These are phyloP conservation scores for Asarcornis scutulata DNA, from an alignment of 2,113 vertebrate genomes.

Conservation along the genomic window DNA sequence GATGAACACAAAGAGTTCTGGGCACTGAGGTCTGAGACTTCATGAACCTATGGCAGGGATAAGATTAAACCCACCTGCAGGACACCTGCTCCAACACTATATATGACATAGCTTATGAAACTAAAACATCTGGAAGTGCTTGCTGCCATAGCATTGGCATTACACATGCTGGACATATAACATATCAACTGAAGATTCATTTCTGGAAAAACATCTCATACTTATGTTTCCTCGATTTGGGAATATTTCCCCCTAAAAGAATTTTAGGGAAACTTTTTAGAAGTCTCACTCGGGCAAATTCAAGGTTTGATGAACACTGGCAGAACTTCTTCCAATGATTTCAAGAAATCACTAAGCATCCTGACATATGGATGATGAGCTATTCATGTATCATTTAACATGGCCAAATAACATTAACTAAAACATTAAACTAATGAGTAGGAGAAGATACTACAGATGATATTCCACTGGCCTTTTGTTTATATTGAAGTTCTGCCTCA, in stretches of 20 bases:
- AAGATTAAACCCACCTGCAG: not conserved
- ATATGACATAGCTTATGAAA: not conserved
- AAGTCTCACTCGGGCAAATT: not conserved
- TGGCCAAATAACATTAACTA: not conserved
- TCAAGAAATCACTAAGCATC: not conserved
- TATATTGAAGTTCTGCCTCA: not conserved
- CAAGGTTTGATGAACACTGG: not conserved
- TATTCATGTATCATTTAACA: not conserved
- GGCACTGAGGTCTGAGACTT: not conserved
- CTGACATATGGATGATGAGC: not conserved
- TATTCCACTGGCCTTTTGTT: not conserved
- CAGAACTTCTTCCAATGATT: not conserved
- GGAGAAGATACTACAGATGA: not conserved
- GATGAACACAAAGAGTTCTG: not conserved
- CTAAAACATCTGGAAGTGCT: not conserved
- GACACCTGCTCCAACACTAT: not conserved
- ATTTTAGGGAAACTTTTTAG: not conserved
- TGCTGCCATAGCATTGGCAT: not conserved
- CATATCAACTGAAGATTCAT: not conserved
- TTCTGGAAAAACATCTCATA: not conserved
- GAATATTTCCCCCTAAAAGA: not conserved
- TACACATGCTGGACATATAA: not conserved
- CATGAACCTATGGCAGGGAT: not conserved
- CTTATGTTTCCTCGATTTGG: not conserved
- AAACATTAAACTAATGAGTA: conserved; percentile 1